These are phyloP conservation scores for Sorex maritimensis DNA, from an alignment of 2,797 vertebrate genomes.

Conservation along the genomic window DNA sequence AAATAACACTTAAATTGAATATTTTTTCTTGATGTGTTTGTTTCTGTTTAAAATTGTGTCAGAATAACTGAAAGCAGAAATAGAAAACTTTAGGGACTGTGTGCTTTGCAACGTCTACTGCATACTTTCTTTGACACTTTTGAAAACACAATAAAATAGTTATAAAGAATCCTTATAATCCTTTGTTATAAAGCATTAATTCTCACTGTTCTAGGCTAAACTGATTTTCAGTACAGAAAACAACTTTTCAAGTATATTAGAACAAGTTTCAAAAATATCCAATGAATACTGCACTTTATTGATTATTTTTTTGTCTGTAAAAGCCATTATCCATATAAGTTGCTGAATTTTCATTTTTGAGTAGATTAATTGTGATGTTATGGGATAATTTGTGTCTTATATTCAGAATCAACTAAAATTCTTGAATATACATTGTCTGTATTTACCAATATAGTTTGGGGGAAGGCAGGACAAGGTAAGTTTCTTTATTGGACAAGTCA, in stretches of 20 bases:
- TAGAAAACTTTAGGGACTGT: constrained; percentile 27
- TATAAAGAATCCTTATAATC: background rate
- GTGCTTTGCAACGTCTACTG: constrained; percentile 21
- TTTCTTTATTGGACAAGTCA: constrained; percentile 45
- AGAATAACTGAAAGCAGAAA: constrained; percentile 31
- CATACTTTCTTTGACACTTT: constrained; percentile 10
- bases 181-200: constrained; percentile 35
- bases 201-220: background rate
- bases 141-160: constrained; percentile 32
- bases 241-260: constrained; percentile 13
- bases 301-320: background rate
- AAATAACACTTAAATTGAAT: constrained; percentile 44
- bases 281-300: background rate
- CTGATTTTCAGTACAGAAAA: constrained; percentile 33
- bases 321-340: background rate
- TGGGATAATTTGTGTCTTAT: constrained; percentile 32
- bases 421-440: constrained; percentile 67
- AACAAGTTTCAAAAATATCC: background rate
- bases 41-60: constrained; percentile 68
- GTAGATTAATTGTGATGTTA: constrained; percentile 41
- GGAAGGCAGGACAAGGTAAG: constrained; percentile 58
- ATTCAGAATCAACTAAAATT: constrained; percentile 57
- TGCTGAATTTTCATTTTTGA: constrained; percentile 47
- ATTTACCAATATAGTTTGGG: constrained; percentile 55
- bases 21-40: constrained; percentile 49